phyloP scores from a whole-genome alignment of 2,888 invertebrate genomes.

The Lycophotia porphyrea region DNA sequence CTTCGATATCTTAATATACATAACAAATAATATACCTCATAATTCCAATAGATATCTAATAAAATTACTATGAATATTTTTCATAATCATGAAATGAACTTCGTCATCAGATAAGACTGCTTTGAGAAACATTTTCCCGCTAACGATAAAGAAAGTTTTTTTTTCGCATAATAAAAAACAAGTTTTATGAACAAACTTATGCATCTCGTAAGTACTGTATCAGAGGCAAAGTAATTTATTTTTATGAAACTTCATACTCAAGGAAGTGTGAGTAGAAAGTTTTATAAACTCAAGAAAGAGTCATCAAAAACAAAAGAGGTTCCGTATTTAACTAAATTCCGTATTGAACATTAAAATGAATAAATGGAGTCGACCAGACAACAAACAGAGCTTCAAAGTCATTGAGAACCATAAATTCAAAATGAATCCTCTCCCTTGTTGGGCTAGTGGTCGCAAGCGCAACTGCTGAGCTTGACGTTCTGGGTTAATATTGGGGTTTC shows the following conservation, averaged over 20 bases:
- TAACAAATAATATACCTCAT: too few relatives aligned
- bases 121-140: not conserved
- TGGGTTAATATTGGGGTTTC: too few relatives aligned
- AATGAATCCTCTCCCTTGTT: too few relatives aligned
- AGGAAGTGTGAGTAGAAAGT: constrained; percentile 21
- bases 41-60: too few relatives aligned
- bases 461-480: too few relatives aligned
- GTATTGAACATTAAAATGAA: too few relatives aligned
- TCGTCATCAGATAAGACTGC: not conserved
- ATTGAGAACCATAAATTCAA: too few relatives aligned
- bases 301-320: not conserved
- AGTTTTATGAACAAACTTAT: constrained; percentile 53
- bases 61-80: not conserved
- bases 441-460: too few relatives aligned
- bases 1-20: too few relatives aligned
- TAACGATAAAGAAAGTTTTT: constrained; percentile 3
- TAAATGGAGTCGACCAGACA: too few relatives aligned
- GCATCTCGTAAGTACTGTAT: constrained; percentile 22
- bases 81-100: not conserved
- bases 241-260: constrained; percentile 18
- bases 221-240: constrained; percentile 15
- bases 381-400: too few relatives aligned
- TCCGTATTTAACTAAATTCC: too few relatives aligned
- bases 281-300: not conserved
- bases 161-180: constrained; percentile 6